Conservation (phyloP, 92 coral and sea anemone genomes). For the Chrysogorgia sp. region DNA sequence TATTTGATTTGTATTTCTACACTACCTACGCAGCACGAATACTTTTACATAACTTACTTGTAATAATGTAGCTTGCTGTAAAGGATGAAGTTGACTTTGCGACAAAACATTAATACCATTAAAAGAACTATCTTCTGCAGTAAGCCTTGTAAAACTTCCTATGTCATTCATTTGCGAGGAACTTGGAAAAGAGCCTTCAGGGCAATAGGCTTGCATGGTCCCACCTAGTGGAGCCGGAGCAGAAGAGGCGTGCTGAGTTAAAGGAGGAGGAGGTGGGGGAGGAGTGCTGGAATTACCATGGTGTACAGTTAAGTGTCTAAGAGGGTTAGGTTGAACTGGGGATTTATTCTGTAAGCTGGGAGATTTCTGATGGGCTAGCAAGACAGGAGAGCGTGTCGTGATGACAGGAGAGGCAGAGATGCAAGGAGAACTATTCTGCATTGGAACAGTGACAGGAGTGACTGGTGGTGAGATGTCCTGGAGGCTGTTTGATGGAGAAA, state of each 20-base stretch:
- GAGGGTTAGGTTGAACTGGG: conserved; percentile 59
- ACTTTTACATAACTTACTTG: conserved; percentile 79
- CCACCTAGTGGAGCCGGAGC: conserved; percentile 62
- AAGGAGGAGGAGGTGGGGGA: conserved; percentile 59
- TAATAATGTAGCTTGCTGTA: conserved; percentile 94
- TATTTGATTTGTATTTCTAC: too few species aligned
- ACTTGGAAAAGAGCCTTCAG: conserved; percentile 42
- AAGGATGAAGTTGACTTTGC: conserved; percentile 89
- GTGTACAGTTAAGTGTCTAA: conserved; percentile 58
- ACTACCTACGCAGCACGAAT: too few species aligned
- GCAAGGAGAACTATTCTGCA: conserved; percentile 64
- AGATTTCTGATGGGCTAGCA: conserved; percentile 70
- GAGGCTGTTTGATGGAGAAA: conserved; percentile 81
- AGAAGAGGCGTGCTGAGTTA: conserved; percentile 61
- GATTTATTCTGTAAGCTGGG: conserved; percentile 55
- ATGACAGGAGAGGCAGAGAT: conserved; percentile 78
- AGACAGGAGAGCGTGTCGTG: conserved; percentile 28
- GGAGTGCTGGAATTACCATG: conserved; percentile 60
- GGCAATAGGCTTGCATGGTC: conserved; percentile 47
- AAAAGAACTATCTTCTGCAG: conserved; percentile 6
- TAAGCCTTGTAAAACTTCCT: conserved; percentile 8
- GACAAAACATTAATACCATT: conserved; percentile 66
- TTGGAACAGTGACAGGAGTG: conserved; percentile 86
- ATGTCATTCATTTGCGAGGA: not conserved
- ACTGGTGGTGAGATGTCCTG: conserved; percentile 99